Base-by-base conservation (phyloP, 2,888 invertebrate species). In the Oligia latruncula region DNA sequence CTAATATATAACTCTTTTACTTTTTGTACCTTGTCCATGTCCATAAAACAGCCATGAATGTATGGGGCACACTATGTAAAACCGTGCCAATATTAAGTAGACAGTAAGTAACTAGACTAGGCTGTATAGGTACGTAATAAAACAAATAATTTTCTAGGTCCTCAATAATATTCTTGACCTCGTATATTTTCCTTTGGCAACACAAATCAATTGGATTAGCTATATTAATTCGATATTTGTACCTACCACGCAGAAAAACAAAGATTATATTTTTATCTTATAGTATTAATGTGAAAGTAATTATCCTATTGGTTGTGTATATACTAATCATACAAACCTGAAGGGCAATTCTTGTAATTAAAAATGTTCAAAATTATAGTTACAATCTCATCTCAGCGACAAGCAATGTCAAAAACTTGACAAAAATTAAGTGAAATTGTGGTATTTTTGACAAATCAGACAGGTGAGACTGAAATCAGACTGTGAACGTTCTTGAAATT, bases 161-260 rank as follows among this genome's bases (percentile, higher is more conserved):
- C 6, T n/a, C 20, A 65, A 52, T 77, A 64, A 70, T 64, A 82
- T 17, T 68, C 23, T 29, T 60, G 13, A 15, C 40, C 13, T 66
- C 35, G 29, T 66, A 35, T 35, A 75, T 65, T 80, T 67, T 60
- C 35, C 23, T 20, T 52, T 35, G n/a, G 15, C n/a, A 52, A 70
- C 83, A 76, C 67, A 76, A 80, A 80, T 75, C 76, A 82, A 80
- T 82, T 13, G 20, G n/a, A 60, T 60, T 60, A 83, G 13, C 52
- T 23, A 35, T 13, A 77, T 60, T 83, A 35, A 64, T 70, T 64
- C 15, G 46, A 68, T 75, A 74, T 60, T 80, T 62, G 29, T 67
- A 68, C 15, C 4, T 52, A 73, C 1, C 1, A 35, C 11, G 13
- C 23, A 70, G 49, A 43, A 49, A 65, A 70, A 52, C 49, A 65